A percentile compares a stretch with the other conserved stretches of the same genome.
phyloP scores from a whole-genome alignment of 2,888 invertebrate genomes.

The Dolomedes plantarius region DNA sequence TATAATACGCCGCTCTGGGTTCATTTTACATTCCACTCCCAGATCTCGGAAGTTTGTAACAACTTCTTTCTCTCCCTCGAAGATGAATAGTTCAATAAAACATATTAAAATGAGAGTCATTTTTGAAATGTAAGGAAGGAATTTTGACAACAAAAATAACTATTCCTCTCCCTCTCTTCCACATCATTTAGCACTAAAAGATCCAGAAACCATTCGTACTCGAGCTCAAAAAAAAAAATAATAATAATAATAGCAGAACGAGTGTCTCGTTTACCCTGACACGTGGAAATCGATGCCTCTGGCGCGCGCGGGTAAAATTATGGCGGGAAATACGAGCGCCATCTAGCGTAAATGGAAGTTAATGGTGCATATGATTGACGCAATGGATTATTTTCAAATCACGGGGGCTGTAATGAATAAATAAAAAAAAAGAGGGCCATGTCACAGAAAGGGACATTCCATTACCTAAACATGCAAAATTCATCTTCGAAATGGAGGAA shows the following conservation, averaged over 20 bases:
- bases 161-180: conserved; percentile 1
- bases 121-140: neutral
- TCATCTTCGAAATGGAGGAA: neutral
- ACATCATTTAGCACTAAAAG: conserved; percentile 32
- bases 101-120: conserved; percentile 2
- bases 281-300: conserved; percentile 30
- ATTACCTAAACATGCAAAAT: conserved; percentile 20
- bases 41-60: neutral
- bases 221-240: conserved; percentile 16
- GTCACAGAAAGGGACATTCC: conserved; percentile 7
- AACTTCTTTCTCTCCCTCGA: neutral
- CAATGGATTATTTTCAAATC: conserved; percentile 51
- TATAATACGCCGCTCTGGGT: neutral
- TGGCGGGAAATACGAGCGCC: conserved; percentile 12
- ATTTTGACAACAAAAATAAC: neutral
- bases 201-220: conserved; percentile 9
- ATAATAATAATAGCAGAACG: conserved; percentile 32
- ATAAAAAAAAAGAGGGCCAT: conserved; percentile 10
- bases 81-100: conserved; percentile 1
- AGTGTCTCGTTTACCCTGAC: conserved; percentile 24
- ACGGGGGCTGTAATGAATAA: conserved; percentile 40
- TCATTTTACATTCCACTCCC: neutral
- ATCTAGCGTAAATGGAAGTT: conserved; percentile 43
- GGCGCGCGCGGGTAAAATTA: neutral
- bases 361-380: conserved; percentile 61